Percentiles rank a stretch among this genome's conserved stretches.
phyloP scores from a whole-genome alignment of 2,888 invertebrate species.

The Masnerella sp. region DNA sequence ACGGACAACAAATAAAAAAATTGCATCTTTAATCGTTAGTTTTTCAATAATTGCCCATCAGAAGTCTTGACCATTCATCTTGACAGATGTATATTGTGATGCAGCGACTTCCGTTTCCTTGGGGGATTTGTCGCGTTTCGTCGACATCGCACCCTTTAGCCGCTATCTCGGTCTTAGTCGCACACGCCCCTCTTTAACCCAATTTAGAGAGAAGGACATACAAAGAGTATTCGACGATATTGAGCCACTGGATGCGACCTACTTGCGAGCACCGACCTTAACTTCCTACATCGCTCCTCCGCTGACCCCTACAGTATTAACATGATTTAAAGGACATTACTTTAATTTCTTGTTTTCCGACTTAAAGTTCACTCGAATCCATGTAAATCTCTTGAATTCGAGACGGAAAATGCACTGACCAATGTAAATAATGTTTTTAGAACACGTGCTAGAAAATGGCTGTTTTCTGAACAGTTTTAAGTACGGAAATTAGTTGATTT shows the following conservation, averaged over 20 bases:
- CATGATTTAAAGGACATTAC: constrained; percentile 48
- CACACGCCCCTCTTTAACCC: constrained; percentile 67
- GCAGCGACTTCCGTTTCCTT: constrained; percentile 22
- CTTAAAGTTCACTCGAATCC: constrained; percentile 25
- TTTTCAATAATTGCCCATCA: too few relatives aligned
- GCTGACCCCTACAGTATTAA: constrained; percentile 55
- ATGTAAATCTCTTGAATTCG: constrained; percentile 20
- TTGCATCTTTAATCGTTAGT: too few relatives aligned
- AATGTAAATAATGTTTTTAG: constrained; percentile 22
- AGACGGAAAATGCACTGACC: background rate
- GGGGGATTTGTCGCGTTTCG: constrained; percentile 24
- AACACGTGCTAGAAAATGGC: too few relatives aligned
- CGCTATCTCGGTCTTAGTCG: constrained; percentile 40
- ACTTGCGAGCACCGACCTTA: constrained; percentile 67
- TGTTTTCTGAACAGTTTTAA: too few relatives aligned
- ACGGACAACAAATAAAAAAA: too few relatives aligned
- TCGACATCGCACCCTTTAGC: constrained; percentile 36
- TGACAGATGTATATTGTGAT: constrained; percentile 30
- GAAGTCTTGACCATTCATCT: too few relatives aligned
- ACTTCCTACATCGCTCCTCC: constrained; percentile 53
- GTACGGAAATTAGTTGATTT: too few relatives aligned
- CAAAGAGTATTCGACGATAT: constrained; percentile 74
- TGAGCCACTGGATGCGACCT: constrained; percentile 74
- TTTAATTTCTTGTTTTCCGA: constrained; percentile 47
- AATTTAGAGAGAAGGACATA: constrained; percentile 69